phyloP scores from a whole-genome alignment of 2,113 vertebrate species.

The Toxostoma redivivum region DNA sequence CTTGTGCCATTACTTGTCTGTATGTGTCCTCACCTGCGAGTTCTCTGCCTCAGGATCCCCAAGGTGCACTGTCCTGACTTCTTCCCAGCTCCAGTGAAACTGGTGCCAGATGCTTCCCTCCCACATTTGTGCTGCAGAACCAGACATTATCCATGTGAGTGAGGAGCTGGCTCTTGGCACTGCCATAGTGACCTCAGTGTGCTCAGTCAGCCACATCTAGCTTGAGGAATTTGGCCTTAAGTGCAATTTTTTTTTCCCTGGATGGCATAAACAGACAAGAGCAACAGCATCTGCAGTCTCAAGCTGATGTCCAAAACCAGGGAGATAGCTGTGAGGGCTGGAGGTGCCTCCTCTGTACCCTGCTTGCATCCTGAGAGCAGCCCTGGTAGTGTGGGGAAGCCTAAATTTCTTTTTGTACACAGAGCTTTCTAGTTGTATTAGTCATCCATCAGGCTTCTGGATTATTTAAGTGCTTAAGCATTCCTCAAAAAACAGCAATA shows the following conservation, averaged over 20 bases:
- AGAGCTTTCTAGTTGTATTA: constrained; percentile 46
- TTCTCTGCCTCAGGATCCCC: neutral
- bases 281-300: neutral
- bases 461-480: constrained; percentile 29
- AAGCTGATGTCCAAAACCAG: neutral
- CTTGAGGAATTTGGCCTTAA: neutral
- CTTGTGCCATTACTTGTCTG: neutral
- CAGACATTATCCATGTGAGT: rapidly evolving
- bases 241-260: neutral
- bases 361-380: rapidly evolving
- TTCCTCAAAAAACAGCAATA: constrained; percentile 20
- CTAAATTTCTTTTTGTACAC: neutral
- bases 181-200: neutral
- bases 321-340: neutral
- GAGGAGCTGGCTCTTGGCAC: neutral
- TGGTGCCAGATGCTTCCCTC: neutral
- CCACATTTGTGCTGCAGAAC: rapidly evolving
- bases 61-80: rapidly evolving
- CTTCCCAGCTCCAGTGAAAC: neutral
- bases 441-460: constrained; percentile 49
- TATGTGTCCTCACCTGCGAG: neutral
- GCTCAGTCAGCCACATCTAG: neutral
- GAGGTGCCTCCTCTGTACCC: neutral
- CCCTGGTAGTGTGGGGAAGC: neutral
- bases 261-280: neutral